Conservation (phyloP, 2,113 vertebrate genomes). For the Bufo bufo region DNA sequence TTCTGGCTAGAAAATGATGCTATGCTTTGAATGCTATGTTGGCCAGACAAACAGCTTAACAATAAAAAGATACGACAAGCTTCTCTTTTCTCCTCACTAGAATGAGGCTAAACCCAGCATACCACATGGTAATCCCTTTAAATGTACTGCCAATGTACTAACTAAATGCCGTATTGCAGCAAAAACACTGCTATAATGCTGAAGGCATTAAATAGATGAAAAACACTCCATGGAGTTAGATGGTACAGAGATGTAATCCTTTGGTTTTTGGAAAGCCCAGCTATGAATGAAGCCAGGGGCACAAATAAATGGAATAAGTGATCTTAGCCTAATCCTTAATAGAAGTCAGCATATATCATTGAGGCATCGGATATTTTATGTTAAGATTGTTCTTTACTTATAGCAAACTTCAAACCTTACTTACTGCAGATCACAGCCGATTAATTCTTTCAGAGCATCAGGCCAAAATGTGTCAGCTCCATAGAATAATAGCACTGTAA, state of each 20-base stretch:
- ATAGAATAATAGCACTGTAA: conserved; percentile 7
- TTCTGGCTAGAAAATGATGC: conserved; percentile 60
- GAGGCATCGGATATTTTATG: conserved; percentile 63
- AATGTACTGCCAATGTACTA: conserved; percentile 64
- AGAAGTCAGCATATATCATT: conserved; percentile 66
- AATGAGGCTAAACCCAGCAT: conserved; percentile 69
- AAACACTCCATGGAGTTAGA: conserved; percentile 66
- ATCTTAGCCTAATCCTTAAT: conserved; percentile 72
- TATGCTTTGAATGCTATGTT: conserved; percentile 57
- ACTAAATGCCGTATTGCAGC: conserved; percentile 67
- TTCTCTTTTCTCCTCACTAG: conserved; percentile 65
- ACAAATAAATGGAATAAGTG: conserved; percentile 72
- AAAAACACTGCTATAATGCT: conserved; percentile 63
- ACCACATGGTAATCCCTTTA: conserved; percentile 72
- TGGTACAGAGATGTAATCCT: conserved; percentile 68
- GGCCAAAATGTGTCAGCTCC: neutral
- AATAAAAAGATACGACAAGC: conserved; percentile 61
- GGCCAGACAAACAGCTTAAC: conserved; percentile 65
- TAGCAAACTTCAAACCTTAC: conserved; percentile 57
- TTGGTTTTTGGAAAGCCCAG: conserved; percentile 69
- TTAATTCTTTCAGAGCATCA: conserved; percentile 4
- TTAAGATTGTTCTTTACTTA: conserved; percentile 65
- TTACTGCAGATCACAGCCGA: conserved; percentile 26
- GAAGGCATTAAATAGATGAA: conserved; percentile 74
- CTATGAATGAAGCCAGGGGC: conserved; percentile 72